These are phyloP conservation scores for Euzophera pinguis DNA, from an alignment of 2,888 invertebrate species.

Conservation along the genomic window DNA sequence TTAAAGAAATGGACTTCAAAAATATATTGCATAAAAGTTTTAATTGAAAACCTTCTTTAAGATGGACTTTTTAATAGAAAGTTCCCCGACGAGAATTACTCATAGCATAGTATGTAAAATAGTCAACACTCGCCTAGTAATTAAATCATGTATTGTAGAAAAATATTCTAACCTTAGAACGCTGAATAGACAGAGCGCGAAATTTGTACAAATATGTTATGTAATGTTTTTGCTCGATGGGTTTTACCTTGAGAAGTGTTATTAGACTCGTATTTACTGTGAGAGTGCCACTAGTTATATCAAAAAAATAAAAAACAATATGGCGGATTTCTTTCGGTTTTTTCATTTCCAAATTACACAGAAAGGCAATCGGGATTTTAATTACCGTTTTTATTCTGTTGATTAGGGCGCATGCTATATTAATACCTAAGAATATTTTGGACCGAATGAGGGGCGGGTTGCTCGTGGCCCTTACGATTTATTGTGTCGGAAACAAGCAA, in stretches of 20 bases:
- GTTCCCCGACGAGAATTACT: neutral
- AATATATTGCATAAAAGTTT: conserved; percentile 5
- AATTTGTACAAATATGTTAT: too few species aligned
- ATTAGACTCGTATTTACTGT: too few species aligned
- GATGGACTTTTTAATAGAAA: neutral
- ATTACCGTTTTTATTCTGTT: too few species aligned
- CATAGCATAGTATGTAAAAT: neutral
- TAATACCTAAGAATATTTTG: too few species aligned
- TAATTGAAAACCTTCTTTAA: conserved; percentile 9
- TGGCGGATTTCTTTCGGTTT: too few species aligned
- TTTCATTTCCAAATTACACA: too few species aligned
- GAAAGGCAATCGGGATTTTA: too few species aligned
- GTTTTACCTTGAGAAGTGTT: too few species aligned
- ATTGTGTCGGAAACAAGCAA: neutral
- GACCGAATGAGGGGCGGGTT: conserved; percentile 1
- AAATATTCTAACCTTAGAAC: neutral
- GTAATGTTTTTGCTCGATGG: too few species aligned
- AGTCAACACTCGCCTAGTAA: neutral
- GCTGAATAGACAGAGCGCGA: too few species aligned
- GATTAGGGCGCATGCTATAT: neutral
- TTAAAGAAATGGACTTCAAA: neutral
- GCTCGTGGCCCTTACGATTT: conserved; percentile 1
- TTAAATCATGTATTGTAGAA: conserved; percentile 4
- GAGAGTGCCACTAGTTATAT: too few species aligned
- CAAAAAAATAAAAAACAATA: too few species aligned